phyloP scores from a whole-genome alignment of 2,113 vertebrate genomes.

The Chlorodrepanis virens region DNA sequence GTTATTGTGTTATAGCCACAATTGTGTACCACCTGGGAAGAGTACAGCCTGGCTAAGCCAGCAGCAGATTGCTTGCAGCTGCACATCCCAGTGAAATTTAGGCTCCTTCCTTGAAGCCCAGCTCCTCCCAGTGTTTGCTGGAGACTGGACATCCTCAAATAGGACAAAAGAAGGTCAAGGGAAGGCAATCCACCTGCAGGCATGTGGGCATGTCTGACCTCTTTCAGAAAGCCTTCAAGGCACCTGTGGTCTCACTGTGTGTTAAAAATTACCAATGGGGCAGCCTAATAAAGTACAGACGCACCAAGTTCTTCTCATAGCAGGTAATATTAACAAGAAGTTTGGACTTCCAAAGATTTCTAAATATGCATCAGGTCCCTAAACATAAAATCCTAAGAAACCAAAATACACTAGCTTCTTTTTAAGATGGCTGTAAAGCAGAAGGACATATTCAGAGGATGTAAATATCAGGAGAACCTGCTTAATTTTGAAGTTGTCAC shows the following conservation, averaged over 20 bases:
- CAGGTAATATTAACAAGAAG: neutral
- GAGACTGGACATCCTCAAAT: neutral
- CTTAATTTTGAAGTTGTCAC: neutral
- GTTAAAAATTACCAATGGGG: neutral
- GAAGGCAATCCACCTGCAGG: neutral
- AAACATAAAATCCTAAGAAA: neutral
- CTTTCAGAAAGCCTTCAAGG: neutral
- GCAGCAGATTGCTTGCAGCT: neutral
- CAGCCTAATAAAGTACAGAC: neutral
- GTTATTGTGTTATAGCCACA: neutral
- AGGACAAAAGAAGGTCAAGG: neutral
- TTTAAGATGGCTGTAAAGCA: neutral
- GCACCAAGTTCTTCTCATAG: neutral
- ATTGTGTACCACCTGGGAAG: neutral
- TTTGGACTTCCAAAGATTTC: neutral
- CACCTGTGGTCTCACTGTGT: fast-evolving
- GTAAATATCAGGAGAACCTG: neutral
- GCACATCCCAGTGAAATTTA: neutral
- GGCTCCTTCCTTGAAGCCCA: neutral
- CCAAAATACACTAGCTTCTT: neutral
- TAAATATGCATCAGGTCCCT: neutral
- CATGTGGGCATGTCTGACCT: neutral
- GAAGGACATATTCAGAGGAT: neutral
- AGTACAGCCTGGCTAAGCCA: neutral
- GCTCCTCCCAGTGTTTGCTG: neutral